Base-by-base conservation (phyloP, 2,888 invertebrate genomes). In the Plagodis pulveraria region DNA sequence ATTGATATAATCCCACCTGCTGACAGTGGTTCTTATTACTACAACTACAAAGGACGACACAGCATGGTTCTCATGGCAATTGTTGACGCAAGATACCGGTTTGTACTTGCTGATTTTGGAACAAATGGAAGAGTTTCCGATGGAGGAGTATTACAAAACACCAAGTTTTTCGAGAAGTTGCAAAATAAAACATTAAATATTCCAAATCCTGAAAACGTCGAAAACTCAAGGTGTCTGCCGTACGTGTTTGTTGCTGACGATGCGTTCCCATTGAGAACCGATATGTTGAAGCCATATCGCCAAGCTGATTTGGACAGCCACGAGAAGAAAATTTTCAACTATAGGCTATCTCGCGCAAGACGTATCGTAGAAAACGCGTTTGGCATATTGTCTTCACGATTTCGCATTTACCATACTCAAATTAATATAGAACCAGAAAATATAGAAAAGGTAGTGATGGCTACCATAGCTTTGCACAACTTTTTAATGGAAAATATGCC, bases 331-430 rank as follows among this genome's bases (percentile, higher is more conserved):
- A 43, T 59, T 40, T 55, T 50, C 35, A 59, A 59, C 42, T 55
- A 59, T 46, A n/a, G 55, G 34, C 48, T 52, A 56, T 50, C 50
- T 47, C 59, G 54, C 34, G 59, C 59, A 38, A 45, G 55, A n/a
- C 55, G 59, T n/a, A 50, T 45, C 41, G 45, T 58, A 34, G 58
- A 58, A 58, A 58, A 58, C 41, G 58, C 45, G 22, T 58, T 54
- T 43, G 58, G 50, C 12, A 63, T 62, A 44, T 51, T 67, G 54
- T 56, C 52, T 43, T 43, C 44, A 43, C 57, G 60, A 54, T 66
- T 68, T 45, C 38, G 62, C 41, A 56, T 64, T 52, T 67, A 32
- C 35, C 33, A 46, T 40, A 53, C 43, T 35, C 46, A 43, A 46
- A 44, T 41, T 43, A 12, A 43, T 43, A 43, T 43, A 22, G 12